Evolutionary conservation across 2,888 invertebrate genomes (phyloP).

Genomic region (Synergus itoensis): DNA sequence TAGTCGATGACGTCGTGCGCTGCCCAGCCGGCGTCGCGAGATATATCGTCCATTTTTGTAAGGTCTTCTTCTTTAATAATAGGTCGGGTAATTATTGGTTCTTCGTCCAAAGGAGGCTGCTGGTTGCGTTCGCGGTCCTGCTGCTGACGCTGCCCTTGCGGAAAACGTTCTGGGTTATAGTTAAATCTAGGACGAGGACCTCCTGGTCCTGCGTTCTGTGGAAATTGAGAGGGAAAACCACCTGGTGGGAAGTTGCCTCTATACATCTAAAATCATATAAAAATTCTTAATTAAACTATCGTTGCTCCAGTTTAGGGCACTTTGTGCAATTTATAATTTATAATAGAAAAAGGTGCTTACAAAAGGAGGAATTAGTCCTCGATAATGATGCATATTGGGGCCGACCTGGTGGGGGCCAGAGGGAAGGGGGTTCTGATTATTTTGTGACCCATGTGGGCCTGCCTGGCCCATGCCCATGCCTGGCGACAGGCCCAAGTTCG

Average conservation of each 20-base stretch:
- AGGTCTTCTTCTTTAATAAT: conserved; percentile 96
- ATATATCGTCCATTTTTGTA: conserved; percentile 94
- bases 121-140: conserved; percentile 66
- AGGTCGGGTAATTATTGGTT: conserved; percentile 86
- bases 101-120: conserved; percentile 80
- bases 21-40: conserved; percentile 94
- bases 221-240: conserved; percentile 74
- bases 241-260: conserved; percentile 76
- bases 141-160: conserved; percentile 66
- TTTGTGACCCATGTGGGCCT: conserved; percentile 73
- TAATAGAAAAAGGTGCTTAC: conserved; percentile 78
- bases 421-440: conserved; percentile 63
- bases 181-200: conserved; percentile 75
- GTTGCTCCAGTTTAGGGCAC: neutral
- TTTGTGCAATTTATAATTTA: neutral
- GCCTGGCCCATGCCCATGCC: conserved; percentile 78
- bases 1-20: conserved; percentile 96
- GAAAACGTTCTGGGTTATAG: conserved; percentile 71
- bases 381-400: conserved; percentile 80
- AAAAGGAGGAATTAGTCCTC: conserved; percentile 88
- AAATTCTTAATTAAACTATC: conserved; percentile 9
- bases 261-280: conserved; percentile 72
- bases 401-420: conserved; percentile 66
- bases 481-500: conserved; percentile 78
- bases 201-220: conserved; percentile 67